A percentile compares a stretch with the other conserved stretches of the same genome.
phyloP scores from a whole-genome alignment of 2,797 vertebrate genomes.

The Rhinophrynus dorsalis region DNA sequence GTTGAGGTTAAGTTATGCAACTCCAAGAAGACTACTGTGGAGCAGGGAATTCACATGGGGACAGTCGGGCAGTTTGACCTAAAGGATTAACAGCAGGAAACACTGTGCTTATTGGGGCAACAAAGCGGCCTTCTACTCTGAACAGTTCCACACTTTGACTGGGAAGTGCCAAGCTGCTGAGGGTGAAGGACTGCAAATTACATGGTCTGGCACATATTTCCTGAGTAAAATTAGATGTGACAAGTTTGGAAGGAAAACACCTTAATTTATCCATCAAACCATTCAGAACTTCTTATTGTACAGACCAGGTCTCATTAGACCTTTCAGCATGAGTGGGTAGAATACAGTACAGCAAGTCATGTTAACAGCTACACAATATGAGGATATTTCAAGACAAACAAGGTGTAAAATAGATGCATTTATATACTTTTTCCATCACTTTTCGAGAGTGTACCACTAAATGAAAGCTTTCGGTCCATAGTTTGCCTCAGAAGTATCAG shows the following conservation, averaged over 20 bases:
- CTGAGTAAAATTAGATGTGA: conserved; percentile 32
- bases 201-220: conserved; percentile 31
- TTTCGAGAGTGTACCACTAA: too few species aligned
- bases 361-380: background rate
- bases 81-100: conserved; percentile 14
- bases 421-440: too few species aligned
- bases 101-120: conserved; percentile 7
- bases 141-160: conserved; percentile 7
- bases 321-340: background rate
- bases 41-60: conserved; percentile 28
- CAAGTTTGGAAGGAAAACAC: conserved; percentile 20
- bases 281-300: background rate
- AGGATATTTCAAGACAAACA: background rate
- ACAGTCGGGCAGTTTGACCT: conserved; percentile 19
- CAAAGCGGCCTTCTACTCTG: background rate
- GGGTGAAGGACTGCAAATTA: conserved; percentile 22
- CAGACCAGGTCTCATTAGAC: conserved; percentile 35
- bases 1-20: conserved; percentile 29
- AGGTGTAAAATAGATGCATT: conserved; percentile 17
- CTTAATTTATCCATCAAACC: conserved; percentile 24
- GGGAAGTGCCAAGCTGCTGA: conserved; percentile 16
- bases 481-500: too few species aligned
- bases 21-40: background rate
- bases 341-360: background rate
- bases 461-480: too few species aligned